These are phyloP conservation scores for Myotis findleyi DNA, from an alignment of 2,797 vertebrate genomes.

Conservation along the genomic window DNA sequence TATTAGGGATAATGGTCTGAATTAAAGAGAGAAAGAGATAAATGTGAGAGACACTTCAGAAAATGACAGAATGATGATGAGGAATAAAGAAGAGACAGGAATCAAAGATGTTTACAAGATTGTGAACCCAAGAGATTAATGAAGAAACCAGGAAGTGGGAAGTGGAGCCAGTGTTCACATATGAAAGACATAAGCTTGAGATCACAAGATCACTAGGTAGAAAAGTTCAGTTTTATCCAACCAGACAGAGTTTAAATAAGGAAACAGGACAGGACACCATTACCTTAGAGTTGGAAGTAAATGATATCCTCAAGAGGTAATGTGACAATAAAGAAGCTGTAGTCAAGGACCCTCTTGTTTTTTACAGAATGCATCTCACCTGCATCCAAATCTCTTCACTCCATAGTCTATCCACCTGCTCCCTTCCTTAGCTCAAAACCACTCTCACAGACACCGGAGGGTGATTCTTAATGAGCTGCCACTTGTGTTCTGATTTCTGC, in stretches of 20 bases:
- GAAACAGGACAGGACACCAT: background rate
- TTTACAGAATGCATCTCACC: background rate
- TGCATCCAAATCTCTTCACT: background rate
- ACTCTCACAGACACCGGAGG: background rate
- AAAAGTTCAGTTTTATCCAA: background rate
- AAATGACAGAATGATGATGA: background rate
- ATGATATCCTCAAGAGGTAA: background rate
- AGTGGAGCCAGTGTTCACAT: background rate
- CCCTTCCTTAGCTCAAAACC: background rate
- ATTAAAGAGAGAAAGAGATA: background rate
- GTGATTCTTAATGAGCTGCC: background rate
- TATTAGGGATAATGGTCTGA: background rate
- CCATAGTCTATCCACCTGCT: background rate
- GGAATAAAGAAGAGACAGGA: background rate
- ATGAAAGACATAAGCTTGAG: background rate
- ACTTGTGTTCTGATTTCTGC: conserved; percentile 17
- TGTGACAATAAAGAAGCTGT: background rate
- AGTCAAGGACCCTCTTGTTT: background rate
- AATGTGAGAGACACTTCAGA: background rate
- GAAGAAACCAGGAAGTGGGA: background rate
- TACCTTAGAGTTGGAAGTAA: background rate
- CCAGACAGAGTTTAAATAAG: background rate
- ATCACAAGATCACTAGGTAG: background rate
- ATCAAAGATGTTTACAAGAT: background rate
- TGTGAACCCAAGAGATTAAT: background rate